phyloP scores from a whole-genome alignment of 2,888 invertebrate species.

The Cordilura impudica region DNA sequence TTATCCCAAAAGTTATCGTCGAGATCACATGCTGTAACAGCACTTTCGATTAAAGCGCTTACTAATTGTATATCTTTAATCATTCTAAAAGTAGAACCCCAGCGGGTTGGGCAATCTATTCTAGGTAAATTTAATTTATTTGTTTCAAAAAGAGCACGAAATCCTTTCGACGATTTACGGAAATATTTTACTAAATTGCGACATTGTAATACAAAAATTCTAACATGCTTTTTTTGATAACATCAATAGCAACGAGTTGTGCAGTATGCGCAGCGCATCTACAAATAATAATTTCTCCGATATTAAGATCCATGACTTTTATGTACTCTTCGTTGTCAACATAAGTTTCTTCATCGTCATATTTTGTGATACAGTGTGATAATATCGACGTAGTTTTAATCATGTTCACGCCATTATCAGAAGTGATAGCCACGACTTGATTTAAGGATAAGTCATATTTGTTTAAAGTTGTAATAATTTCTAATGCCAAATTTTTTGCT shows the following conservation, averaged over 20 bases:
- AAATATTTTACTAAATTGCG: conserved; percentile 38
- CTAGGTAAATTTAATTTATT: conserved; percentile 14
- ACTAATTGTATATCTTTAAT: conserved; percentile 6
- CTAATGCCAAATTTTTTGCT: background rate
- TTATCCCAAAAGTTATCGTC: conserved; percentile 27
- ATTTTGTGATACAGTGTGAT: background rate
- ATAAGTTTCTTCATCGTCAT: background rate
- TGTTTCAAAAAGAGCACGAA: conserved; percentile 24
- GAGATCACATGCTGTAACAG: conserved; percentile 9
- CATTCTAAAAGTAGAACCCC: conserved; percentile 36
- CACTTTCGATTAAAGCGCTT: conserved; percentile 18
- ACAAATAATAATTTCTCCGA: background rate
- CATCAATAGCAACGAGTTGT: background rate
- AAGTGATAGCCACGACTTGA: background rate
- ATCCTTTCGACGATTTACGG: conserved; percentile 25
- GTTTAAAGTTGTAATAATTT: background rate
- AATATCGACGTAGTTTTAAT: conserved; percentile 2
- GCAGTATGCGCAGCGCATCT: background rate
- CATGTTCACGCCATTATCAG: background rate
- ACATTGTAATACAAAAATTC: background rate
- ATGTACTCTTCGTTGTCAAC: background rate
- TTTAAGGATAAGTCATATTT: background rate
- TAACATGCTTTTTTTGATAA: background rate
- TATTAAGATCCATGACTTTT: background rate
- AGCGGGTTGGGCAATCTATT: conserved; percentile 30